phyloP scores from a whole-genome alignment of 2,113 vertebrate genomes.

The Leuciscus idus region DNA sequence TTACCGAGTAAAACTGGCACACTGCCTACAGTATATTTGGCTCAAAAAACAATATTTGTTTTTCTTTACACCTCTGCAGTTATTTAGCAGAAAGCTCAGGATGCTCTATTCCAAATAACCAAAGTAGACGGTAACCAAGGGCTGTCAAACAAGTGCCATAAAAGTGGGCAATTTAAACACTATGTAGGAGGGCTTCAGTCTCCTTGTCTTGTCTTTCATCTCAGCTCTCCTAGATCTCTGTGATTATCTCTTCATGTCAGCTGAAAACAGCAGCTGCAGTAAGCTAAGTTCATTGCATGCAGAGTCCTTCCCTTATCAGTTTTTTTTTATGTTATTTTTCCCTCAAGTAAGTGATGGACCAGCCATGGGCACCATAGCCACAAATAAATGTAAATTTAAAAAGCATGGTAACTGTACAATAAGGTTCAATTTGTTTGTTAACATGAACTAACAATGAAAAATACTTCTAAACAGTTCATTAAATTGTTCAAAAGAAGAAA shows the following conservation, averaged over 20 bases:
- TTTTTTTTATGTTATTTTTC: neutral
- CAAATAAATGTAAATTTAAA: neutral
- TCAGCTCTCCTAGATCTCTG: neutral
- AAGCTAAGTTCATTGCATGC: neutral
- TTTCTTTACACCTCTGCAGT: neutral
- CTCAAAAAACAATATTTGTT: neutral
- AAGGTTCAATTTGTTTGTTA: neutral
- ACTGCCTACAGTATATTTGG: neutral
- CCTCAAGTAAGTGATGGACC: neutral
- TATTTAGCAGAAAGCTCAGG: neutral
- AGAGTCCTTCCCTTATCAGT: neutral
- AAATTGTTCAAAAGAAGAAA: neutral
- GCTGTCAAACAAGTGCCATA: neutral
- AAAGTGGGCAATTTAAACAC: neutral
- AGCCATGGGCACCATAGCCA: neutral
- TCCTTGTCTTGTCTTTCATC: constrained; percentile 20
- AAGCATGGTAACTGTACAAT: neutral
- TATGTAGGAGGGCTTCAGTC: neutral
- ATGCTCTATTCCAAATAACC: neutral
- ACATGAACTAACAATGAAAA: neutral
- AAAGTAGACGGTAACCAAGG: neutral
- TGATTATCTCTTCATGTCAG: constrained; percentile 19
- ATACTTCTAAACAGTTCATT: neutral
- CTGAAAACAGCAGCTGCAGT: constrained; percentile 12
- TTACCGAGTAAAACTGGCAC: neutral